Base-by-base conservation (phyloP, 92 coral and sea anemone genomes). In the Meandrina meandrites region DNA sequence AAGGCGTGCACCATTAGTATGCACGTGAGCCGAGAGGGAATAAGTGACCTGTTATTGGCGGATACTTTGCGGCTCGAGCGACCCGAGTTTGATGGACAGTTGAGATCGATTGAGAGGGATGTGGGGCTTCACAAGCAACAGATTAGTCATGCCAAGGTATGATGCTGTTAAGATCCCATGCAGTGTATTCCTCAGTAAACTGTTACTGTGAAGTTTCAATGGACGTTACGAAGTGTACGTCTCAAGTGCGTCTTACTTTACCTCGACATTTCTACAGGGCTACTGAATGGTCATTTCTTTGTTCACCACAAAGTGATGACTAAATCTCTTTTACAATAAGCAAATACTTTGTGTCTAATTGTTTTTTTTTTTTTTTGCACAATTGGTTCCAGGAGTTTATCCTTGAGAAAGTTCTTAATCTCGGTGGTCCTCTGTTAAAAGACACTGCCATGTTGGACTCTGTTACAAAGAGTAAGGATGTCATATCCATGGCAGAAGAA, bases 1-100 rank as follows among this genome's bases (percentile, higher is more conserved):
- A 93, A 92, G 87, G 86, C 95, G 37, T 82, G 90, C 58, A 90
- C 91, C 15, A 86, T 97, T 32, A 91, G 93, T 84, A 93, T 97
- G 98, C 51, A 90, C 4, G 79, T 97, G 45, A 95, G 99, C 83
- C 92, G 90, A 27, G 95, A 97, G 67, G 98, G 99, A 56, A 82
- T 95, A 40, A 78, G 94, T 9, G 91, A 97, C 82, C 42, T 90
- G 74, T 87, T 97, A 40, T 77, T 95, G 85, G 77, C 82, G 27
- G 98, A 95, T 32, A 94, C 96, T 51, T 83, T 97, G 64, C 79
- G 88, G n/a, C 88, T 97, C 35, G 99, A 97, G 68, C 84, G 99
- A 51, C 98, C 99, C 0, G 99, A 97, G 82, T 93, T 90, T 68
- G 99, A 97, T 19, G 94, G 96, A 16, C 98, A 95, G 89, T 69